Evolutionary conservation across 2,888 invertebrate species (phyloP).

Genomic region (Trachelus stipa): DNA sequence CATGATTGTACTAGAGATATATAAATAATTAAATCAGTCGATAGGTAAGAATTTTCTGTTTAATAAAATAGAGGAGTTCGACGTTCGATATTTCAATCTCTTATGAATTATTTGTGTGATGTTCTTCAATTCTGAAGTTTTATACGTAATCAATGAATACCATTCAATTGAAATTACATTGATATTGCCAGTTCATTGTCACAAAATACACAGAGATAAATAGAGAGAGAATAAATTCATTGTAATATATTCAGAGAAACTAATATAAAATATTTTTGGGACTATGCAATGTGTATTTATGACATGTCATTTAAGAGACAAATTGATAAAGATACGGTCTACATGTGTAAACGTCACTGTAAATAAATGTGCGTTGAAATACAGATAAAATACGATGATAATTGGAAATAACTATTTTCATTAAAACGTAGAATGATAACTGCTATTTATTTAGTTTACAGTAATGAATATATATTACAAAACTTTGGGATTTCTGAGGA

Average conservation of each 20-base stretch:
- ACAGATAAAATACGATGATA: neutral
- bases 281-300: neutral
- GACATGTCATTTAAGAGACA: neutral
- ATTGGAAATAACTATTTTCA: neutral
- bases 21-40: neutral
- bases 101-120: neutral
- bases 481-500: neutral
- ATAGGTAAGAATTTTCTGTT: neutral
- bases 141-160: neutral
- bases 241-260: neutral
- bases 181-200: neutral
- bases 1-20: neutral
- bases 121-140: neutral
- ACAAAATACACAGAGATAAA: neutral
- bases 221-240: neutral
- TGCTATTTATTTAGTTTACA: neutral
- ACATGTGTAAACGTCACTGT: neutral
- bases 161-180: neutral
- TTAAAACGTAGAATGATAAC: slow-evolving; percentile 15
- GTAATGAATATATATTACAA: neutral
- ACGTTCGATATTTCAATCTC: neutral
- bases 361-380: slow-evolving; percentile 1
- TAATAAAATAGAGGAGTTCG: neutral
- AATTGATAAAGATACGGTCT: neutral
- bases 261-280: neutral